Base-by-base conservation (phyloP, 2,113 vertebrate genomes). In the Gadus chalcogrammus region DNA sequence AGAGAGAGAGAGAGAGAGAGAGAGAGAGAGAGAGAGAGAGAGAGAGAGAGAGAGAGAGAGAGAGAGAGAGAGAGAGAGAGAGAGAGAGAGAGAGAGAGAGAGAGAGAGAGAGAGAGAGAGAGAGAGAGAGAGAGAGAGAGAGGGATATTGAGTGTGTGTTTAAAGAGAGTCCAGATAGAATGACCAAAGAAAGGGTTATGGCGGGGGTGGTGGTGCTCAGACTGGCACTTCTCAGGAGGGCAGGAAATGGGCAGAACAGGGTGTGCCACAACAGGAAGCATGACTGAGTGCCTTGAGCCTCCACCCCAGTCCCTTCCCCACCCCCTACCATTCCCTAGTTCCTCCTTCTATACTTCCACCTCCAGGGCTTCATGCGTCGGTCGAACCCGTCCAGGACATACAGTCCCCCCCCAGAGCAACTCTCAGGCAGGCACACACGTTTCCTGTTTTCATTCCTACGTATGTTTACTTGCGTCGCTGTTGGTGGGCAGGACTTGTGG, bases 201-300 rank as follows among this genome's bases (percentile, higher is more conserved):
- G 42, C 8, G 42, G 42, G 42, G 5, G 42, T 9, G 8, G 42
- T 9, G 42, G 42, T 9, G 42, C 7, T 9, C 24, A 11, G 73
- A 52, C 61, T 61, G 74, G 62, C 52, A 79, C 64, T 85, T 84
- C 88, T 84, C 76, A 81, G 79, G 72, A 67, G 66, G 66, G 75
- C 80, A 85, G 89, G 89, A 92, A 90, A 87, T 90, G 83, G 86
- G 77, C 79, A 88, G 72, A 80, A 68, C 68, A 80, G 87, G 83
- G 86, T 87, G 89, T 88, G 83, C 83, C 84, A 86, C 86, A 78
- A 84, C 85, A 89, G 89, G 85, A 91, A 91, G 78, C 80, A 78
- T 77, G 78, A 82, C 67, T 76, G 81, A 85, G 71, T 31, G 66
- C 69, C 67, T 75, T 18, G 31, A 52, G 55, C 55, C 16, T 17